phyloP scores from a whole-genome alignment of 2,797 vertebrate species.

The Falco columbarius region DNA sequence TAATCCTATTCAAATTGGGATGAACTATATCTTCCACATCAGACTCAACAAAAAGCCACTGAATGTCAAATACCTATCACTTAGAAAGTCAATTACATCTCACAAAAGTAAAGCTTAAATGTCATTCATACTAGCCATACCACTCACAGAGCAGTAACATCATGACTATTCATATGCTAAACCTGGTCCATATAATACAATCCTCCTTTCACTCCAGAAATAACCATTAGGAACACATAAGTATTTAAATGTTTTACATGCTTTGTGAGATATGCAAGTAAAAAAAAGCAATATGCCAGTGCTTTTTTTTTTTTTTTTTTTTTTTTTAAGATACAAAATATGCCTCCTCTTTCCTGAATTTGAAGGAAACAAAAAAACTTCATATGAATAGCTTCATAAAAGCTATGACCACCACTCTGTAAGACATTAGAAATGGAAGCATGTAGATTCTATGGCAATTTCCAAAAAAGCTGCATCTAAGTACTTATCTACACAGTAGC shows the following conservation, averaged over 20 bases:
- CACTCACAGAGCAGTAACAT: neutral
- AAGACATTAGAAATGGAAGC: neutral
- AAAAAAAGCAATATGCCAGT: neutral
- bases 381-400: neutral
- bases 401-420: neutral
- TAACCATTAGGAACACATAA: neutral
- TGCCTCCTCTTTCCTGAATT: neutral
- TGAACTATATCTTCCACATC: neutral
- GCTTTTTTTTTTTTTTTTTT: neutral
- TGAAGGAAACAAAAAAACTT: neutral
- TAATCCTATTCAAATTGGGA: neutral
- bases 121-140: neutral
- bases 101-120: neutral
- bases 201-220: neutral
- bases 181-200: neutral
- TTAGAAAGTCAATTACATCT: neutral
- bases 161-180: neutral
- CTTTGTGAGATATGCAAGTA: neutral
- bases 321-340: neutral
- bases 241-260: neutral
- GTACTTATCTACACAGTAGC: neutral
- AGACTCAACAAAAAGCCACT: neutral
- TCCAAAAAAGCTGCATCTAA: neutral
- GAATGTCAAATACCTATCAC: neutral
- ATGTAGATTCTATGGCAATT: neutral